A percentile compares a stretch with the other conserved stretches of the same genome.
Conservation (phyloP, 2,113 vertebrate species). For the Perognathus longimembris region DNA sequence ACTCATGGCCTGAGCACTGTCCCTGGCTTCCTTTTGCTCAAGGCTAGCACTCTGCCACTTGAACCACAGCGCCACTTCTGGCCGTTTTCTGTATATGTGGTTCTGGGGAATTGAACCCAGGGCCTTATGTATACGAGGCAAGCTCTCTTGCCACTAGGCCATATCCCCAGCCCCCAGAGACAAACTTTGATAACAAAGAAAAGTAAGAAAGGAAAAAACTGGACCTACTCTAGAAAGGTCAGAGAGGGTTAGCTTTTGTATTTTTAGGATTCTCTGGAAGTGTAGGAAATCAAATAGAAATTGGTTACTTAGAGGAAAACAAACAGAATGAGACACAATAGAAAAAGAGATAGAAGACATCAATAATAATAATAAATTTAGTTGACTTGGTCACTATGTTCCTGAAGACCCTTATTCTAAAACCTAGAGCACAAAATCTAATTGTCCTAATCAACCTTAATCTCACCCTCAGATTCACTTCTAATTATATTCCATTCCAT, state of each 20-base stretch:
- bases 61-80: no score
- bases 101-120: no score
- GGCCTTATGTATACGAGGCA: no score
- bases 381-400: not conserved
- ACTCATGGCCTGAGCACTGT: no score
- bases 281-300: not conserved
- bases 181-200: conserved; percentile 18
- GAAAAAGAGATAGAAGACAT: not conserved
- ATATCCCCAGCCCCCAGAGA: no score
- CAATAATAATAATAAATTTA: not conserved
- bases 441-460: conserved; percentile 11
- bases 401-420: not conserved
- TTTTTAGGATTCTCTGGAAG: not conserved
- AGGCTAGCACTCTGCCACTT: no score
- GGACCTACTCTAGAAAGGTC: not conserved
- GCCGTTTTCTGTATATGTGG: no score
- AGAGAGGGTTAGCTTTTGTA: not conserved
- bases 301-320: not conserved
- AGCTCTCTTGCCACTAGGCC: no score
- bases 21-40: no score
- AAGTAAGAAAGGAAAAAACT: not conserved
- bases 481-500: not conserved
- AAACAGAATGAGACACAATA: not conserved
- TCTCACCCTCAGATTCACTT: not conserved
- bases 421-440: not conserved